phyloP scores from a whole-genome alignment of 2,113 vertebrate genomes.

The Silurus glanis region DNA sequence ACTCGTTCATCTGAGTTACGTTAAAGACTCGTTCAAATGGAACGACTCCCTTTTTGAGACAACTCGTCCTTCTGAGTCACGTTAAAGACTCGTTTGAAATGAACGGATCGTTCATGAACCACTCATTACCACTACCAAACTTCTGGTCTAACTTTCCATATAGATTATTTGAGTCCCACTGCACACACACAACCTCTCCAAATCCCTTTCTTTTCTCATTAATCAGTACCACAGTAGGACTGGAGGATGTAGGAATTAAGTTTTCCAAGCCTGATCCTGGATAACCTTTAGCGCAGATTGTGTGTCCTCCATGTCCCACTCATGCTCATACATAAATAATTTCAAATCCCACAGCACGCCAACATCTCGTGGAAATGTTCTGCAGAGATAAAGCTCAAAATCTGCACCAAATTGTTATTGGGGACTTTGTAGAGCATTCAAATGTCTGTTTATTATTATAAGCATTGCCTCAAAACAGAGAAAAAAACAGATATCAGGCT shows the following conservation, averaged over 20 bases:
- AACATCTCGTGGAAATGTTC: background rate
- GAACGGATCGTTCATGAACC: no score
- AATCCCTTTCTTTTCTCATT: background rate
- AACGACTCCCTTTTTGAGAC: no score
- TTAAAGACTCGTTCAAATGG: no score
- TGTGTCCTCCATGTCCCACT: background rate
- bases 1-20: no score
- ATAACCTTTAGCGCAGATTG: background rate
- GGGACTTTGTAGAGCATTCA: background rate
- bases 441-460: background rate
- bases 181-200: background rate
- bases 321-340: background rate
- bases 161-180: background rate
- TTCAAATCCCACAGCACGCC: background rate
- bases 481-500: no score
- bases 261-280: background rate
- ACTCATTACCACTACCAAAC: no score
- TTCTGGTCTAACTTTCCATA: no score
- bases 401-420: background rate
- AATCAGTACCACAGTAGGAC: background rate
- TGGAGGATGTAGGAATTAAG: background rate
- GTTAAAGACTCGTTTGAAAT: no score
- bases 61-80: no score
- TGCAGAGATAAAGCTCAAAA: background rate
- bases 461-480: background rate